Percentiles rank a stretch among this genome's conserved stretches.
Conservation (phyloP, 2,888 invertebrate genomes). For the Eupithecia vulgata region DNA sequence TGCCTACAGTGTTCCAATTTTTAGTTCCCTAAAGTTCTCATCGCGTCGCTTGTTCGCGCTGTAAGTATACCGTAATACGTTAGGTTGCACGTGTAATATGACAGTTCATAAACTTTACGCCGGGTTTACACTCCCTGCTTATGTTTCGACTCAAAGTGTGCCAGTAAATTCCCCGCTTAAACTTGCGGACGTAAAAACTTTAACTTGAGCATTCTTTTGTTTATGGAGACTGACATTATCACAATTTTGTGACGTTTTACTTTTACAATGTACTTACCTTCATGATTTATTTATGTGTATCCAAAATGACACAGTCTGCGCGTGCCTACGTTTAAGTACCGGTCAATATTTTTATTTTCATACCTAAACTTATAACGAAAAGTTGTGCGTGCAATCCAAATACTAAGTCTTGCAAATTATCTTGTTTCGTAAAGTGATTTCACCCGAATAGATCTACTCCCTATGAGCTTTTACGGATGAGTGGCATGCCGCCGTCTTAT, state of each 20-base stretch:
- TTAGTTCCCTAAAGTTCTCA: slow-evolving; percentile 25
- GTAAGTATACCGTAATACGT: slow-evolving; percentile 39
- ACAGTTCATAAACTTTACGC: slow-evolving; percentile 43
- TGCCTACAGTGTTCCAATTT: slow-evolving; percentile 14
- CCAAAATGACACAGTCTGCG: neutral
- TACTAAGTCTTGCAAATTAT: neutral
- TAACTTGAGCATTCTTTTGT: slow-evolving; percentile 26
- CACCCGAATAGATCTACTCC: no score
- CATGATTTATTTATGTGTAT: slow-evolving; percentile 13
- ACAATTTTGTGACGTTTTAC: slow-evolving; percentile 10
- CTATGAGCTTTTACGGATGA: no score
- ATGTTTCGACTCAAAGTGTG: slow-evolving; percentile 21
- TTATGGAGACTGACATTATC: slow-evolving; percentile 17
- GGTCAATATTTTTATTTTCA: slow-evolving; percentile 14
- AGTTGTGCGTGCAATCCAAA: no score
- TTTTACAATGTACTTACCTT: slow-evolving; percentile 20
- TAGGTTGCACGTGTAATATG: slow-evolving; percentile 39
- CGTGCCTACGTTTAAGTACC: slow-evolving; percentile 6
- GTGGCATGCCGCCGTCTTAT: no score
- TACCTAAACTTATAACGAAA: no score
- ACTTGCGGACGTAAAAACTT: slow-evolving; percentile 27
- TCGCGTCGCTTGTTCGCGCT: slow-evolving; percentile 24
- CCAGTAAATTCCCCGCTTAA: slow-evolving; percentile 27
- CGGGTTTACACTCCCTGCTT: slow-evolving; percentile 29
- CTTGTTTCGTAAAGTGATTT: neutral